Base-by-base conservation (phyloP, 1,140 invertebrate species). In the Dufourea novaeangliae region DNA sequence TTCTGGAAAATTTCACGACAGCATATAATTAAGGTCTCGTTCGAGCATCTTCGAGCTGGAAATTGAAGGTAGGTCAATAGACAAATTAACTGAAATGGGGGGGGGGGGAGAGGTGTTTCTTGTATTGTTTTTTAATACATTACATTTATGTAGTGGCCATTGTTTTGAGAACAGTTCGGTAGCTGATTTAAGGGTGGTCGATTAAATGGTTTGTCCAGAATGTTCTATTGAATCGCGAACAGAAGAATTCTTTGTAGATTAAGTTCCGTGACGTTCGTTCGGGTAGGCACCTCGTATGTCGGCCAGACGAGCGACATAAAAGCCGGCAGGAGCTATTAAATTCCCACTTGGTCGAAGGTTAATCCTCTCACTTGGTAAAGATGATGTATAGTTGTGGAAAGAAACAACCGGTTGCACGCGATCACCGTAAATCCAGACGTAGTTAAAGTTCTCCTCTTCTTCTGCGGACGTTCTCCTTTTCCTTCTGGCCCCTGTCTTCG, bases 401-500 rank as follows among this genome's bases (percentile, higher is more conserved):
- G 75, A 70, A 63, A 50, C 41, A 41, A 59, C 20, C 50, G 69
- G 50, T 56, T 64, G 61, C 76, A 57, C 69, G 68, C 73, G 79
- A 83, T 74, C 73, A 78, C 76, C 80, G 44, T 83, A 83, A 83
- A 83, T 83, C 64, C 77, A 77, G 52, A 50, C 44, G 56, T 34
- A 67, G 68, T 82, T 83, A 82, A 29, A 71, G 62, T 62, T 81
- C 50, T 72, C 54, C 29, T 67, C 69, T 52, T 17, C n/a, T 39
- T 44, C 41, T 54, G 46, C 25, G 41, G 34, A 46, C 27, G n/a
- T 67, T 12, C 46, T 63, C 37, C 62, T 56, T 82, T 59, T 52
- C 54, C 52, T 64, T 17, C 61, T 41, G 69, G 71, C 69, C 64
- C 64, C 81, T 71, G 56, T 81, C 81, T 61, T 68, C 66, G 75